These are phyloP conservation scores for Cephus pygmeus DNA, from an alignment of 2,888 invertebrate species.

Conservation along the genomic window DNA sequence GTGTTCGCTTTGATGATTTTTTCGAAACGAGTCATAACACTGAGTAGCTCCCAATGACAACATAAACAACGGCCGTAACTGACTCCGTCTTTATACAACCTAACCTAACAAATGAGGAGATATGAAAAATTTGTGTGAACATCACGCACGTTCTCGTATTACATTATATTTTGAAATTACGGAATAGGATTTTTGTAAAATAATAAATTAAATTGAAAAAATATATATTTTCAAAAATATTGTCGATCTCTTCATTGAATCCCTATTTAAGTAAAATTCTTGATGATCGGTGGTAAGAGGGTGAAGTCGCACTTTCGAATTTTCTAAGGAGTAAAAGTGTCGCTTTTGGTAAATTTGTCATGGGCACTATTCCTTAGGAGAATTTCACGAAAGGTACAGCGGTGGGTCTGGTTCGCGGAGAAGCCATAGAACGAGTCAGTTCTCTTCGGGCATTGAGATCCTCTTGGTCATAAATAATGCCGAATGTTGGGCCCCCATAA, in stretches of 20 bases:
- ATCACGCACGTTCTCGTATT: neutral
- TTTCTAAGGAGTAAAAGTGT: constrained; percentile 12
- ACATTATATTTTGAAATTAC: neutral
- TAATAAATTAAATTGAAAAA: neutral
- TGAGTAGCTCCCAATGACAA: neutral
- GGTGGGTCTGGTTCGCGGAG: constrained; percentile 38
- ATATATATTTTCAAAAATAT: neutral
- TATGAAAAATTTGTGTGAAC: no score
- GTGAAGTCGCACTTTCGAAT: neutral
- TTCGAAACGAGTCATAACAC: neutral
- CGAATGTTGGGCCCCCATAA: constrained; percentile 61
- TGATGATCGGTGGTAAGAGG: neutral
- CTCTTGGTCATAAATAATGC: constrained; percentile 60
- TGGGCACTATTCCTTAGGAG: constrained; percentile 23
- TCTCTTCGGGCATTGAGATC: constrained; percentile 44
- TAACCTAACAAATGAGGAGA: no score
- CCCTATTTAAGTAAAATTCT: neutral
- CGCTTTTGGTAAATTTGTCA: constrained; percentile 33
- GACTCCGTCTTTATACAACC: no score
- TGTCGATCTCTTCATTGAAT: neutral
- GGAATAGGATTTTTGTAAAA: no score
- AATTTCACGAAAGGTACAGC: constrained; percentile 29
- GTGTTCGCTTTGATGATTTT: neutral
- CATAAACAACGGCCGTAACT: no score
- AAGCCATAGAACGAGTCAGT: constrained; percentile 30